phyloP scores from a whole-genome alignment of 2,888 invertebrate genomes.

The Meiosimyza decipiens region DNA sequence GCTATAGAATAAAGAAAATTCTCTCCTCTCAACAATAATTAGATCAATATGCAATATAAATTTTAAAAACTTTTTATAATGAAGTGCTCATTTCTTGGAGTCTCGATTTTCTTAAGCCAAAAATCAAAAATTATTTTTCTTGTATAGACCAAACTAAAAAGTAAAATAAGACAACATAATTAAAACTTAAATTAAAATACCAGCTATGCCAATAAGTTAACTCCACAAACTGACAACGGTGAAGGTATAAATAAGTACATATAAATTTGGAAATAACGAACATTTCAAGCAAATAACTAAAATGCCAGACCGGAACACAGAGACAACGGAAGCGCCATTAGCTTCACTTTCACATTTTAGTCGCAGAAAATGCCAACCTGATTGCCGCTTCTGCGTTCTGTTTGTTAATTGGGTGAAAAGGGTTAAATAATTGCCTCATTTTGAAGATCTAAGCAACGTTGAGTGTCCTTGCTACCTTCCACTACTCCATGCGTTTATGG shows the following conservation, averaged over 20 bases:
- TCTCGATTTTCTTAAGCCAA: too few relatives aligned
- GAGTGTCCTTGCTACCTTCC: neutral
- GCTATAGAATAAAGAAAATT: too few relatives aligned
- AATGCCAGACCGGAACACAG: neutral
- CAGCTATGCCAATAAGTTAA: conserved; percentile 27
- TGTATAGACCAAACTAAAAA: conserved; percentile 14
- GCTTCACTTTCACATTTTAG: conserved; percentile 21
- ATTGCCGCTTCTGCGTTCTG: neutral
- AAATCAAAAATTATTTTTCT: neutral
- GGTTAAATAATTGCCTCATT: conserved; percentile 50
- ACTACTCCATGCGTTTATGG: neutral
- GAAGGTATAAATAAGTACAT: neutral
- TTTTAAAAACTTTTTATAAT: too few relatives aligned
- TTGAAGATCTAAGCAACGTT: conserved; percentile 29
- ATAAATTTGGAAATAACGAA: neutral
- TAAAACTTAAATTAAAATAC: conserved; percentile 35
- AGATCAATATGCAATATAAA: too few relatives aligned
- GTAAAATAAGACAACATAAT: conserved; percentile 22
- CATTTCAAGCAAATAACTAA: conserved; percentile 19
- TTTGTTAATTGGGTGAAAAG: conserved; percentile 34
- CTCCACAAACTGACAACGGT: conserved; percentile 16
- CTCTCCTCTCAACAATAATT: too few relatives aligned
- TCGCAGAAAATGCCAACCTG: conserved; percentile 10
- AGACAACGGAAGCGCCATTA: conserved; percentile 11
- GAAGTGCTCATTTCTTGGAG: too few relatives aligned